Evolutionary conservation across 2,113 vertebrate species (phyloP), one percentile per base, ranked within the genome.

Genomic region (Aptenodytes forsteri): DNA sequence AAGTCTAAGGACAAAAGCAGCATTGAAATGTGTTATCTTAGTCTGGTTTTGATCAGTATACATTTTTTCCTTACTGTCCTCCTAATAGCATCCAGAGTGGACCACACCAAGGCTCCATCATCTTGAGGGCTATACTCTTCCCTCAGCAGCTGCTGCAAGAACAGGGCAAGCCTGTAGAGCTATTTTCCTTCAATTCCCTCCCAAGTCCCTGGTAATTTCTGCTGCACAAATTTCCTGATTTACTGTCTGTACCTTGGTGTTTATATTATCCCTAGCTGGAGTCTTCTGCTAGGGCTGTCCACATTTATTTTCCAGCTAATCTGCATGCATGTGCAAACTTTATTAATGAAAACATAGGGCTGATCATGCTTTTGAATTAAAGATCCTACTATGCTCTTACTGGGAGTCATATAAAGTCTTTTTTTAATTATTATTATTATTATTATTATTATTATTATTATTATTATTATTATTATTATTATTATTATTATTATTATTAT

Each of bases 191-290:
- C 76, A 27, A 3, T 11, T 16, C 6, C 58, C 10, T 32, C 32
- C 44, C 34, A 83, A 19, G 14, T 27, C 20, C 15, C 26, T 3
- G 3, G 38, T 29, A 73, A 87, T 40, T 81, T 70, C 82, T 70
- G 46, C 16, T 40, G 11, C 13, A 52, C 9, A 59, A 23, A 32
- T 13, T 27, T 87, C 59, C 66, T 7, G 4, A 77, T 49, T 50
- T 56, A 70, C 4, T 0, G 23, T 16, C 34, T 0, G 0, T 27
- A 67, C 17, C 52, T 66, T 10, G 17, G 16, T 42, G 10, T 44
- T 82, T 42, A 5, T 54, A 66, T 27, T 76, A 54, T 30, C 4
- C 49, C 11, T 22, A 62, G 40, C 10, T 49, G 20, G 8, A 65
- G 21, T 23, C 77, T 78, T 92, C 73, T 22, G 4, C 56, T 73